A percentile compares a stretch with the other conserved stretches of the same genome.
Conservation (phyloP, 2,888 invertebrate species). For the Automeris io region DNA sequence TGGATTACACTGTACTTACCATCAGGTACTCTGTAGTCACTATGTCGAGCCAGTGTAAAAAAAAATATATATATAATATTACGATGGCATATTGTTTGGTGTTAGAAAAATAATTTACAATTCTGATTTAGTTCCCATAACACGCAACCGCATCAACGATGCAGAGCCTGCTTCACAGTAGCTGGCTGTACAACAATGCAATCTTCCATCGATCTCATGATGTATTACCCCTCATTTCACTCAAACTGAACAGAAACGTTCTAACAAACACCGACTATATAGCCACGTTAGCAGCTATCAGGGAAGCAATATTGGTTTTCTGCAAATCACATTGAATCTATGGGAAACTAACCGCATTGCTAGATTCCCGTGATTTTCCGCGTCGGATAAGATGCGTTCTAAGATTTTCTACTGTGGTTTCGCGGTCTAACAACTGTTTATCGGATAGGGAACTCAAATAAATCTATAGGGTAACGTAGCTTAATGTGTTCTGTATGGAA, state of each 20-base stretch:
- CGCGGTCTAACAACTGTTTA: constrained; percentile 65
- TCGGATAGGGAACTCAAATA: constrained; percentile 60
- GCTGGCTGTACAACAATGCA: constrained; percentile 59
- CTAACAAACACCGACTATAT: constrained; percentile 42
- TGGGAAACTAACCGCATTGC: constrained; percentile 63
- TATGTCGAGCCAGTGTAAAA: too few species aligned
- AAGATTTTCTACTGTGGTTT: constrained; percentile 68
- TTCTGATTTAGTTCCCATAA: constrained; percentile 65
- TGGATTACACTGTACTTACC: too few species aligned
- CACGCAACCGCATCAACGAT: constrained; percentile 62
- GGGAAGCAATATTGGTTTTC: constrained; percentile 68
- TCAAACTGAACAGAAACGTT: constrained; percentile 40
- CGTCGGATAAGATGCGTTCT: constrained; percentile 60
- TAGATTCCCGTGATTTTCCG: constrained; percentile 63
- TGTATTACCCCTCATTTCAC: constrained; percentile 66
- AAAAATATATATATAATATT: too few species aligned
- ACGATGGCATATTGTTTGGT: constrained; percentile 1
- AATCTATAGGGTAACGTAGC: constrained; percentile 59
- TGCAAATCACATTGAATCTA: constrained; percentile 60
- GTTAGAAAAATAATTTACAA: constrained; percentile 26
- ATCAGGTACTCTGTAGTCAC: too few species aligned
- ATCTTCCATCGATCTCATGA: constrained; percentile 60
- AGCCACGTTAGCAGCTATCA: constrained; percentile 51
- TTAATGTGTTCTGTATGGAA: constrained; percentile 53
- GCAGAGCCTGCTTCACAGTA: constrained; percentile 48